A percentile compares a stretch with the other conserved stretches of the same genome.
These are phyloP conservation scores for Paramormyrops kingsleyae DNA, from an alignment of 2,113 vertebrate genomes.

Conservation along the genomic window DNA sequence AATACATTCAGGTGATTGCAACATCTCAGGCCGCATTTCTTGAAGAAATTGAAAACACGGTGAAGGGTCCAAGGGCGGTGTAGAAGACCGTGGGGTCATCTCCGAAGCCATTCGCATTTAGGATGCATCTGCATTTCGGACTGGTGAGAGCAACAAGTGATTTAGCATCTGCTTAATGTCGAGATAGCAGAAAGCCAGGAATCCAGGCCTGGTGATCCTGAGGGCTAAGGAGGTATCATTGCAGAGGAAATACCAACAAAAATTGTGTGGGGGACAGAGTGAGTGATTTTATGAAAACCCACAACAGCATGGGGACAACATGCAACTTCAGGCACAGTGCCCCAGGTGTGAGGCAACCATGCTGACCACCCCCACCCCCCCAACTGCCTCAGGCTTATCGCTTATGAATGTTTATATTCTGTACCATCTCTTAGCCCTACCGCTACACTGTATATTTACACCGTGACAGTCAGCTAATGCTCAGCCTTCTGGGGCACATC, in stretches of 20 bases:
- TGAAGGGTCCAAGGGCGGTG: not conserved
- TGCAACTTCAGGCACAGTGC: not conserved
- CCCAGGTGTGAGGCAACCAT: not conserved
- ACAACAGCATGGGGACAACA: not conserved
- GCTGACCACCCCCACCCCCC: not conserved
- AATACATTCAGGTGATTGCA: constrained; percentile 3
- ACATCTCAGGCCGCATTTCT: constrained; percentile 20
- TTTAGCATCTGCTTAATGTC: constrained; percentile 13
- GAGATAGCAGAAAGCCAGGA: not conserved
- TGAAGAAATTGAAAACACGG: constrained; percentile 7
- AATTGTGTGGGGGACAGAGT: not conserved
- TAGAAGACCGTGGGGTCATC: constrained; percentile 5
- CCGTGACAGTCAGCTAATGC: not conserved
- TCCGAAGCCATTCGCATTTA: not conserved
- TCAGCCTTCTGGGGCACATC: not conserved
- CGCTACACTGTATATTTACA: not conserved
- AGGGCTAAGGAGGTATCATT: not conserved
- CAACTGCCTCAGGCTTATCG: not conserved
- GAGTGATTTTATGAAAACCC: not conserved
- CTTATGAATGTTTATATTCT: not conserved
- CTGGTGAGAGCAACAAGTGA: constrained; percentile 3
- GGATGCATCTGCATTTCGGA: not conserved
- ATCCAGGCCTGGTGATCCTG: constrained; percentile 22
- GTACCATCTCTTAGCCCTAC: not conserved
- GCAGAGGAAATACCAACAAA: not conserved